These are phyloP conservation scores for Arctocebus calabarensis DNA, from an alignment of 2,797 vertebrate species.

Conservation along the genomic window DNA sequence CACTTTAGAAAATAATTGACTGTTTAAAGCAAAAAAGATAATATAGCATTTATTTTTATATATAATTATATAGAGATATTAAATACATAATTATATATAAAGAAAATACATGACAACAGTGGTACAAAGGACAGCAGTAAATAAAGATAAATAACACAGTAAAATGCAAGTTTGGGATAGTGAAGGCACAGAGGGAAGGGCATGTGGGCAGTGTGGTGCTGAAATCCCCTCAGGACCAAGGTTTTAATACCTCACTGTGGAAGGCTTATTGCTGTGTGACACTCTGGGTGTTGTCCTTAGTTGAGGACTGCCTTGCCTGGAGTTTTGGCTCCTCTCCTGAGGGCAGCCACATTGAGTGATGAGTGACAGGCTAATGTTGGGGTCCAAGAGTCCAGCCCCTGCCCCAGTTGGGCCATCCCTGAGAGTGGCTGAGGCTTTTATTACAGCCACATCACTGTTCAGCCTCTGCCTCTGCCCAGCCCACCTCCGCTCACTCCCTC, in stretches of 20 bases:
- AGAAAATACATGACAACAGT: background rate
- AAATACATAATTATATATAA: background rate
- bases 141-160: background rate
- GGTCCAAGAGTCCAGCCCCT: background rate
- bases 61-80: background rate
- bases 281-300: background rate
- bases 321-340: background rate
- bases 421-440: background rate
- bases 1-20: background rate
- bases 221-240: background rate
- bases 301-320: background rate
- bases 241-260: too few species aligned
- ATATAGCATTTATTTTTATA: background rate
- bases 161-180: background rate
- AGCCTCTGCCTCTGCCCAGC: background rate
- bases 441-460: background rate
- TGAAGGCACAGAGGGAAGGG: background rate
- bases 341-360: background rate
- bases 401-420: background rate
- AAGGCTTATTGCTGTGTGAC: background rate
- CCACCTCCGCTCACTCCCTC: background rate
- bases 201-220: too few species aligned
- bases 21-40: background rate
- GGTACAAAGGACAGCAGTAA: background rate
- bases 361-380: background rate